Base-by-base conservation (phyloP, 2,888 invertebrate genomes). In the Rapana venosa region DNA sequence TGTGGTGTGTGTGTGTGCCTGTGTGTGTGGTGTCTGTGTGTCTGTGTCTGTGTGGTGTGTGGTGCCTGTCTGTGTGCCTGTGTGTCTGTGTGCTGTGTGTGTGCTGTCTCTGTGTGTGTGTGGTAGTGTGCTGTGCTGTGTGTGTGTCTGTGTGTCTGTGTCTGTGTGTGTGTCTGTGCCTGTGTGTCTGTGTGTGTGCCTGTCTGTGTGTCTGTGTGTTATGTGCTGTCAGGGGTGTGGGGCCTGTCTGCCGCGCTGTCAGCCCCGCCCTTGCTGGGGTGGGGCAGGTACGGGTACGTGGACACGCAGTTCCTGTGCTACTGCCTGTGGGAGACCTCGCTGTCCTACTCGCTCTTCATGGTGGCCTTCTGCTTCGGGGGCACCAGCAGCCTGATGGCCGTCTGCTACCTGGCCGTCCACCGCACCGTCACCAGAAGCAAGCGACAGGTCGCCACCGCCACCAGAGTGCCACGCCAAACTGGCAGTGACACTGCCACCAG, bases 281-380 rank as follows among this genome's bases (percentile, higher is more conserved):
- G 95, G 95, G 94, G 93, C 5, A 89, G 90, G 58, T 95, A 95
- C 90, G 92, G 87, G 11, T 95, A 93, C 91, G 92, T 94, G 13
- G 92, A 92, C 0, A 90, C 91, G 20, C 94, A 95, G 84, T 94
- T 93, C 2, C 94, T 95, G 91, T 95, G 95, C 89, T 95, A 95
- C 92, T 95, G 95, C 91, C 90, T 94, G 20, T 95, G 95, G 95
- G 91, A 90, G 4, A 91, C 93, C 70, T 92, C 94, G 22, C 88
- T 92, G 74, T 92, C 94, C 22, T 95, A 95, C 90, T 94, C 95
- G 20, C 92, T 94, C 92, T 95, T 95, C 91, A 95, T 95, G 95
- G 93, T 95, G 13, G 92, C 91, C 1, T 92, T 93, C 35, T 95
- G 95, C 90, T 95, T 95, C 89, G 94, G 94, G 20, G 93, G 94